These are phyloP conservation scores for Frieseomelitta varia DNA, from an alignment of 1,140 invertebrate genomes.

Conservation along the genomic window DNA sequence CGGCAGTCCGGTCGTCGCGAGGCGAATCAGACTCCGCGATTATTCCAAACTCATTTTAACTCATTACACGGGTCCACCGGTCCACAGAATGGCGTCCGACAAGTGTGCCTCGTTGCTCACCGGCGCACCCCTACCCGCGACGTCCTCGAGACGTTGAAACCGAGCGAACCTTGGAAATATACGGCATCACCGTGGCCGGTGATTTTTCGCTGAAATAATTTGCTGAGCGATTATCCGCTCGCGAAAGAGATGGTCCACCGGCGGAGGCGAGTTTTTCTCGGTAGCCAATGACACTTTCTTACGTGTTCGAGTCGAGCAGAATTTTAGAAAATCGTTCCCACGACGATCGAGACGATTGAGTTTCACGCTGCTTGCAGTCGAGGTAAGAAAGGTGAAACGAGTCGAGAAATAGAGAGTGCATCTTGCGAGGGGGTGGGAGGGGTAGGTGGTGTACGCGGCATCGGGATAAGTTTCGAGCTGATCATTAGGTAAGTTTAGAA, in stretches of 20 bases:
- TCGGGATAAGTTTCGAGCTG: conserved; percentile 61
- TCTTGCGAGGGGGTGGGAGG: too few relatives aligned
- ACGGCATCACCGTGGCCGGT: conserved; percentile 13
- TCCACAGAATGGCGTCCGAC: conserved; percentile 62
- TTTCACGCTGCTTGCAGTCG: not conserved
- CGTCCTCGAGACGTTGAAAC: conserved; percentile 43
- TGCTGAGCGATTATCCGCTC: conserved; percentile 21
- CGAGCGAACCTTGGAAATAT: conserved; percentile 40
- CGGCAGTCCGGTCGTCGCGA: conserved; percentile 50
- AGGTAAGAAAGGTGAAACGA: conserved; percentile 7
- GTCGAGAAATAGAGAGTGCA: conserved; percentile 45
- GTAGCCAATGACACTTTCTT: too few relatives aligned
- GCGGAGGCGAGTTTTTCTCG: not conserved
- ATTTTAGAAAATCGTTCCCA: not conserved
- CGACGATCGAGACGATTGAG: not conserved
- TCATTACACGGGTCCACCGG: conserved; percentile 69
- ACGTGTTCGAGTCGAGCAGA: too few relatives aligned
- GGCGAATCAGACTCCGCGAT: conserved; percentile 67
- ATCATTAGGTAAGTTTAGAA: conserved; percentile 78
- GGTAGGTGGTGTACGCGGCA: conserved; percentile 31
- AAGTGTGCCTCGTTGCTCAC: conserved; percentile 46
- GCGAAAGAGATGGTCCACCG: too few relatives aligned
- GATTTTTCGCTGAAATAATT: conserved; percentile 38
- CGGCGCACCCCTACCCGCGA: not conserved
- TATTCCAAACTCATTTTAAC: conserved; percentile 77